Evolutionary conservation across 2,113 vertebrate species (phyloP).

Genomic region (Oostethus manadensis): DNA sequence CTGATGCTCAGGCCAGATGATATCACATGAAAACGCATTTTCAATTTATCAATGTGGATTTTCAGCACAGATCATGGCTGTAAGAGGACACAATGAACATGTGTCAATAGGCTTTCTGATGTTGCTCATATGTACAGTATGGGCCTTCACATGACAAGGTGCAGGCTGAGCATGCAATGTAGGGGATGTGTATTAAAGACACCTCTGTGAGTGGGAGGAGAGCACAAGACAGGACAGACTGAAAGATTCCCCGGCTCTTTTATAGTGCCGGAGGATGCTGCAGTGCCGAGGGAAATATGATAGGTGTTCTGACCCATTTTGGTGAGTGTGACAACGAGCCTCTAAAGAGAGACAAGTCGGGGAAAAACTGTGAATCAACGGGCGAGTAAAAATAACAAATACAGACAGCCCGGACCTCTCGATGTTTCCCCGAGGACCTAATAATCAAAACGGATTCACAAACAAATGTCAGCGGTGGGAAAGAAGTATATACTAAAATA

Average conservation of each 20-base stretch:
- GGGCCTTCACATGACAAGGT: not conserved
- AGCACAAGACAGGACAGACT: not conserved
- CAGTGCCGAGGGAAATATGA: constrained; percentile 1
- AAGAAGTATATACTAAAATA: constrained; percentile 10
- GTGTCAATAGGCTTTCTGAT: not conserved
- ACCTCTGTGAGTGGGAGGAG: not conserved
- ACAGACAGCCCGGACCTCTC: not conserved
- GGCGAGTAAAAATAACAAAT: constrained; percentile 24
- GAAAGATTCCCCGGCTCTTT: constrained; percentile 1
- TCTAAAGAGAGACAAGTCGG: not conserved
- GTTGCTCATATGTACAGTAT: not conserved
- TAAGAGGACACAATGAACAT: no score
- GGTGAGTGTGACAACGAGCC: constrained; percentile 2
- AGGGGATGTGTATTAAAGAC: no score
- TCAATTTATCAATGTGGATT: no score
- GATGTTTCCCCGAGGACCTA: not conserved
- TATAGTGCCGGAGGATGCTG: constrained; percentile 4
- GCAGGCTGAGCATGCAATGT: not conserved
- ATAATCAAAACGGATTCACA: constrained; percentile 21
- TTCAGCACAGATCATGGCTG: no score
- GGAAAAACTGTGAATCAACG: constrained; percentile 3
- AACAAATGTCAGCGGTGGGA: constrained; percentile 24
- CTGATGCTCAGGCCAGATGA: no score
- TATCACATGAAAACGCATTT: no score
- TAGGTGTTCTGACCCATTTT: not conserved